Evolutionary conservation across 2,888 invertebrate species (phyloP).

Genomic region (Nemapogon koenigi): DNA sequence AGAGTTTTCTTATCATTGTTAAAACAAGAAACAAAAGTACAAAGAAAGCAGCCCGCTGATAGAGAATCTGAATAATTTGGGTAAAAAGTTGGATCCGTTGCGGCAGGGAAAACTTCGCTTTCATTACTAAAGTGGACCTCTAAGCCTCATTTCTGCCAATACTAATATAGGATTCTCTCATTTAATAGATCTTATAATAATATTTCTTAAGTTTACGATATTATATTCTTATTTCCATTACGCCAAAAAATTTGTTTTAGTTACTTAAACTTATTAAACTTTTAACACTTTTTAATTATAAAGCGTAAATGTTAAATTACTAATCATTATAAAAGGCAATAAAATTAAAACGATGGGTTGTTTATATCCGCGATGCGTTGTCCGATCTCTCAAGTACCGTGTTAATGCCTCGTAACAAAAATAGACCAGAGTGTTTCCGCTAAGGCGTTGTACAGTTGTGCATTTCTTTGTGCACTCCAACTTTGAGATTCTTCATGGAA

Average conservation of each 20-base stretch:
- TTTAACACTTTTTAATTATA: no score
- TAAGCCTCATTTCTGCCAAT: no score
- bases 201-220: no score
- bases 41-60: not conserved
- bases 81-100: conserved; percentile 5
- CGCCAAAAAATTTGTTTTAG: no score
- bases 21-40: no score
- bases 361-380: conserved; percentile 24
- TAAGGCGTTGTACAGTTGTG: conserved; percentile 30
- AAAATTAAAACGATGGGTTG: conserved; percentile 25
- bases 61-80: not conserved
- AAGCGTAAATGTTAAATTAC: conserved; percentile 15
- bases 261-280: no score
- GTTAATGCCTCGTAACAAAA: conserved; percentile 25
- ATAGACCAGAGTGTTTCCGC: conserved; percentile 49
- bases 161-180: no score
- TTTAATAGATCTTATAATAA: no score
- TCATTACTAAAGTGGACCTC: conserved; percentile 6
- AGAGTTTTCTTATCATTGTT: no score
- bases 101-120: conserved; percentile 2
- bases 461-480: conserved; percentile 3
- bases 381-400: conserved; percentile 18
- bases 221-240: no score
- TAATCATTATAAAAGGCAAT: conserved; percentile 7
- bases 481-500: no score